Conservation (phyloP, 2,797 vertebrate species). For the Bradypus variegatus region DNA sequence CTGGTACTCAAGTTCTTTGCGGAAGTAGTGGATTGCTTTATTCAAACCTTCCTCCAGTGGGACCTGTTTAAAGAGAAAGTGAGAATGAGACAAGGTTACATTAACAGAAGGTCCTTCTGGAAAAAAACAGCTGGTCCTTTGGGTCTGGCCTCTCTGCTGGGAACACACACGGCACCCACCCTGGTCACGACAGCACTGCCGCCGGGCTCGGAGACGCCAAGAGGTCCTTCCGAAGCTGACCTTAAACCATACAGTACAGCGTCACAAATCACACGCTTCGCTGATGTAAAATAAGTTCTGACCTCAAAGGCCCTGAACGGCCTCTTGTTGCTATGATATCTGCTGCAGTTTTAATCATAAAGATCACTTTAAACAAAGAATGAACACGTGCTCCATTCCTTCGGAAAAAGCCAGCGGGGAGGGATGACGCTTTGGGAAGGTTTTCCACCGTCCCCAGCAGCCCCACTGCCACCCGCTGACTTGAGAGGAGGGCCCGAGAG, state of each 20-base stretch:
- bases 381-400: neutral
- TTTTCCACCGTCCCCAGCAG: too few species aligned
- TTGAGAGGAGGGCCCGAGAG: neutral
- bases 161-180: slow-evolving; percentile 41
- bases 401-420: neutral
- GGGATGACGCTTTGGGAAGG: neutral
- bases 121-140: neutral
- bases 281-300: neutral
- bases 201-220: neutral
- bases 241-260: fast-evolving
- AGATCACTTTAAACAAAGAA: neutral
- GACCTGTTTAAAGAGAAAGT: slow-evolving; percentile 79
- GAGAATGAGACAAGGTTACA: neutral
- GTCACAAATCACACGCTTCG: neutral
- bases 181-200: neutral
- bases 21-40: slow-evolving; percentile 99
- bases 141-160: neutral
- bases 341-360: neutral
- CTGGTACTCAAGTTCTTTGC: slow-evolving; percentile 94
- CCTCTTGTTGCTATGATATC: neutral
- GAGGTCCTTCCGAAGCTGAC: neutral
- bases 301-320: neutral
- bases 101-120: neutral
- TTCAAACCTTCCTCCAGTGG: slow-evolving; percentile 97
- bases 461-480: neutral